These are phyloP conservation scores for Syngnathoides biaculeatus DNA, from an alignment of 2,113 vertebrate genomes.

Conservation along the genomic window DNA sequence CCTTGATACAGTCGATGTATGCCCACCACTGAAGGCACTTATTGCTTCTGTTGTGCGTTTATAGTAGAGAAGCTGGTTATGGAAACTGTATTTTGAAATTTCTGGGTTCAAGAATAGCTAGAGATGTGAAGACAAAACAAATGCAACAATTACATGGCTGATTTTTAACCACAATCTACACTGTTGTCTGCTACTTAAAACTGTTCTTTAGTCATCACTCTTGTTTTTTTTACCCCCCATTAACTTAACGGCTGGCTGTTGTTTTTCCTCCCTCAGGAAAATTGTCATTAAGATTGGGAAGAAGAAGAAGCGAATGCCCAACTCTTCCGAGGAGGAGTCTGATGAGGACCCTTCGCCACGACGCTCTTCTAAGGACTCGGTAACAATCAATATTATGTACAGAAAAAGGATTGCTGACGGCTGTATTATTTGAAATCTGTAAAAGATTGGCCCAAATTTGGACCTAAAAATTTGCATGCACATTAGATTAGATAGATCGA, in stretches of 20 bases:
- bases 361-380: constrained; percentile 81
- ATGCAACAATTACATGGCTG: neutral
- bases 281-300: constrained; percentile 95
- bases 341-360: constrained; percentile 82
- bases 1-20: no score
- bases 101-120: no score
- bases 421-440: neutral
- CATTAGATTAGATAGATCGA: no score
- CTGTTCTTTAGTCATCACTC: neutral
- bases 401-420: neutral
- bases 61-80: no score
- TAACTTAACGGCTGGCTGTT: neutral
- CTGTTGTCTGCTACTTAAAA: neutral
- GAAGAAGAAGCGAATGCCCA: constrained; percentile 93
- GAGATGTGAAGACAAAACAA: neutral
- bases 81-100: no score
- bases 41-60: no score
- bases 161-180: neutral
- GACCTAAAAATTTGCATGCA: neutral
- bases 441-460: neutral
- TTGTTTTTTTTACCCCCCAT: neutral
- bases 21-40: no score
- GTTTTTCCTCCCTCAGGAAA: constrained; percentile 73
- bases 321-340: constrained; percentile 90
- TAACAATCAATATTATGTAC: constrained; percentile 57